Conservation (phyloP, 2,888 invertebrate species). For the Nemurella pictetii region DNA sequence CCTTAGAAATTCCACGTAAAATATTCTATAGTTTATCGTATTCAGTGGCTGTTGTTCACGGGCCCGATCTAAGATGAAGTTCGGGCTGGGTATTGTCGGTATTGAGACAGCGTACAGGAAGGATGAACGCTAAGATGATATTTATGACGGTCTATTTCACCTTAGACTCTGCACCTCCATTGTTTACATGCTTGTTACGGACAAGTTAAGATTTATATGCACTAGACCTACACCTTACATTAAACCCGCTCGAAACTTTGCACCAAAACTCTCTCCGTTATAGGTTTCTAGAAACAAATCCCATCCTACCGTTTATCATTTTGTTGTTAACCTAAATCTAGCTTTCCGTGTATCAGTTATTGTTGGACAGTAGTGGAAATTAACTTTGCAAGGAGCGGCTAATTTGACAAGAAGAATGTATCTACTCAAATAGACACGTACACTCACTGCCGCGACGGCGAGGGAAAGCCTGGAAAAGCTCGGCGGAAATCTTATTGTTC, state of each 20-base stretch:
- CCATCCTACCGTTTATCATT: slow-evolving; percentile 33
- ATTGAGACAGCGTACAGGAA: slow-evolving; percentile 14
- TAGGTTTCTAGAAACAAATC: slow-evolving; percentile 8
- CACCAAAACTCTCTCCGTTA: slow-evolving; percentile 19
- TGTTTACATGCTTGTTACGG: slow-evolving; percentile 54
- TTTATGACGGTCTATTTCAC: slow-evolving; percentile 54
- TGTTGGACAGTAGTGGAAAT: slow-evolving; percentile 37
- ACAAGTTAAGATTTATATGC: slow-evolving; percentile 47
- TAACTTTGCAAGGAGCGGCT: slow-evolving; percentile 36
- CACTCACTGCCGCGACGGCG: not conserved
- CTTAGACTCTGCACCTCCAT: slow-evolving; percentile 53
- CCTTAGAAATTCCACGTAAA: slow-evolving; percentile 18
- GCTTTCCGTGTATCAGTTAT: slow-evolving; percentile 36
- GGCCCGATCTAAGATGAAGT: slow-evolving; percentile 26
- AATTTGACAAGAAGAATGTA: slow-evolving; percentile 39
- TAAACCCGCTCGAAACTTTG: slow-evolving; percentile 27
- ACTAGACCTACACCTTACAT: slow-evolving; percentile 31
- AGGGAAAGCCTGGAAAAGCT: not conserved
- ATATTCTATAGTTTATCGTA: slow-evolving; percentile 21
- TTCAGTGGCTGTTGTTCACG: slow-evolving; percentile 4
- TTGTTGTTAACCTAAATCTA: slow-evolving; percentile 35
- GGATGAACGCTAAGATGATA: slow-evolving; percentile 48
- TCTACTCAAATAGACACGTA: not conserved
- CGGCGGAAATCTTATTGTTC: not conserved
- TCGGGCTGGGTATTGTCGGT: slow-evolving; percentile 11